Base-by-base conservation (phyloP, 2,888 invertebrate species). In the Torymus aiolomorphi region DNA sequence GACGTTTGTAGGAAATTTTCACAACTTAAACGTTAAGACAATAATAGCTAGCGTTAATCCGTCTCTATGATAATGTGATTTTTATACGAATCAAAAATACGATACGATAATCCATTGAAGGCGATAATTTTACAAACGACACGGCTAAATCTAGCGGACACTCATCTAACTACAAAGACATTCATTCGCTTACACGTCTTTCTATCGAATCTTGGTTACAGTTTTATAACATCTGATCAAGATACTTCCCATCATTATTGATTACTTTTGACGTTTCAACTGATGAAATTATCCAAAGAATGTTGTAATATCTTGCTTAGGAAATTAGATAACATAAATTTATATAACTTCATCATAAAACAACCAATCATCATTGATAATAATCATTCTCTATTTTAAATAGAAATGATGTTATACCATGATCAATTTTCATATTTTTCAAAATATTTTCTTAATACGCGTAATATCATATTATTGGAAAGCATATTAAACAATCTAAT, bases 101-200 rank as follows among this genome's bases (percentile, higher is more conserved):
- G 59, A 59, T 66, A 56, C 14, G 49, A 59, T 70, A 63, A 62
- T 56, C 52, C 31, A 57, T 52, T 70, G 13, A 61, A 70, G 78
- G 74, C 69, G 63, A 78, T 51, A 63, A n/a, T 66, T 70, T 70
- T 69, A 78, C 70, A 66, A 69, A 62, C 67, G 24, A 42, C 52
- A 18, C 18, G 18, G 67, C 57, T 61, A 79, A 63, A 59, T 79
- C 69, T 79, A 76, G 63, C 63, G 59, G 63, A 74, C 69, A 74
- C 49, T 57, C 61, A 77, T 62, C 24, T 78, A 79, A 13, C 56
- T 74, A 80, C 18, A 71, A 67, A 51, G 70, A 80, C 75, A 80
- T 70, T 80, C 75, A 76, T 76, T 61, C 71, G 54, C 16, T 61
- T 75, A 71, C 61, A 66, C 4, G 70, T 73, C 73, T 49, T 63